phyloP scores from a whole-genome alignment of 1,140 invertebrate genomes.

The Dendroctonus ponderosae region DNA sequence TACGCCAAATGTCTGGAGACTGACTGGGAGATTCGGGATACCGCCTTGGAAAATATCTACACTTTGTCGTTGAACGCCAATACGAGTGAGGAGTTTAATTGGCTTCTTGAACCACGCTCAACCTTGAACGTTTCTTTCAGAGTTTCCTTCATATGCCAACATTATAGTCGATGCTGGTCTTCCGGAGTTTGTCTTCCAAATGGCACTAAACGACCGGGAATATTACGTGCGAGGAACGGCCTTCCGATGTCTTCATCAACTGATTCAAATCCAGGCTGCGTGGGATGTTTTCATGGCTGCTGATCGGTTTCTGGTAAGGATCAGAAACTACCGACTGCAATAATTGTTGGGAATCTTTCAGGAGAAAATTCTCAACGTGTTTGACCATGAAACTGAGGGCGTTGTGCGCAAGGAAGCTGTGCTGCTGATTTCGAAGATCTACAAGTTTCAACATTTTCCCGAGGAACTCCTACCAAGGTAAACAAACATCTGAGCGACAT shows the following conservation, averaged over 20 bases:
- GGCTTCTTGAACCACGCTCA: not conserved
- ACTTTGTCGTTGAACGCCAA: conserved; percentile 67
- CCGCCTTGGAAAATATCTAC: conserved; percentile 67
- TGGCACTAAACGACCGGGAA: conserved; percentile 66
- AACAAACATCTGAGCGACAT: not conserved
- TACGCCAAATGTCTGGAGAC: conserved; percentile 67
- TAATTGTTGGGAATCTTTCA: conserved; percentile 49
- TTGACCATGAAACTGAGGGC: conserved; percentile 70
- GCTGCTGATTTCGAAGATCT: conserved; percentile 63
- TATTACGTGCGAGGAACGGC: conserved; percentile 72
- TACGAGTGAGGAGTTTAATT: conserved; percentile 57
- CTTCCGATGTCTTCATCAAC: conserved; percentile 64
- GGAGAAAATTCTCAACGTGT: conserved; percentile 61
- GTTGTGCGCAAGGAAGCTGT: conserved; percentile 72
- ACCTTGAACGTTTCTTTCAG: conserved; percentile 50
- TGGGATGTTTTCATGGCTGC: conserved; percentile 64
- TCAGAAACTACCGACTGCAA: not conserved
- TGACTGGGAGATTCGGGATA: conserved; percentile 74
- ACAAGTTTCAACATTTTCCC: conserved; percentile 62
- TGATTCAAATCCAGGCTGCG: conserved; percentile 61
- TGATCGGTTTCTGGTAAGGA: conserved; percentile 62
- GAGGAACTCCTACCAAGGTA: conserved; percentile 43
- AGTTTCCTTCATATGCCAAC: conserved; percentile 75
- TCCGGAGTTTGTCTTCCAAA: conserved; percentile 61
- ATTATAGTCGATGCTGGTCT: conserved; percentile 66